Base-by-base conservation (phyloP, 2,797 vertebrate genomes). In the Synaphobranchus kaupii region DNA sequence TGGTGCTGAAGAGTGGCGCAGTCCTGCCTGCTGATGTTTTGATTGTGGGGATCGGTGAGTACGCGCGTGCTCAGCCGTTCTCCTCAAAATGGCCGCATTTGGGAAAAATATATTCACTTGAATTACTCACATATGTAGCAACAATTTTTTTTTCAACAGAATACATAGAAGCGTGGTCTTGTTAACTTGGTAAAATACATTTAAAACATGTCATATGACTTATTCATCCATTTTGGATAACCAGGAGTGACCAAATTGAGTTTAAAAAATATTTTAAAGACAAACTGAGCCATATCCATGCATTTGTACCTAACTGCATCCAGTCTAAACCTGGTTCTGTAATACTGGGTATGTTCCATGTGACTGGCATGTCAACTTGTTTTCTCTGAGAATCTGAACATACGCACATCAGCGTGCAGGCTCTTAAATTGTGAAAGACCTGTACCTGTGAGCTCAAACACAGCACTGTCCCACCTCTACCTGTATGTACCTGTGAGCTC, bases 21-120 rank as follows among this genome's bases (percentile, higher is more conserved):
- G 90, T 90, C 13, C 89, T 98, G 63, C 94, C 94, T 82, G 94
- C 95, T 3, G 96, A 97, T 48, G 91, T 97, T 85, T 91, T 97
- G 28, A 95, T 98, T 83, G 93, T 95, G 86, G 97, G 96, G 87
- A 96, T 97, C 86, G 97, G 97, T 98, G 54, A 91, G 95, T 91
- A 60, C 39, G 87, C 3, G 71, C 54, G 20, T 15, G 13, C 25
- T n/a, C 4, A 15, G n/a, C 15, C 3, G 52, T 48, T 50, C 20
- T 12, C 3, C 25, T 20, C 25, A n/a, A 44, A 48, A 83, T 20
- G 2, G 17, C 12, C 25, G 12, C 50, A 9, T 25, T 73, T 31
- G 10, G 31, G 13, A 73, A 73, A 13, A 39, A 73, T n/a, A 20
- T 66, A 22, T 22, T 22, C 13, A n/a, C n/a, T 22, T n/a, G n/a